A percentile compares a stretch with the other conserved stretches of the same genome.
phyloP scores from a whole-genome alignment of 2,888 invertebrate species.

The Dexiosoma caninum region DNA sequence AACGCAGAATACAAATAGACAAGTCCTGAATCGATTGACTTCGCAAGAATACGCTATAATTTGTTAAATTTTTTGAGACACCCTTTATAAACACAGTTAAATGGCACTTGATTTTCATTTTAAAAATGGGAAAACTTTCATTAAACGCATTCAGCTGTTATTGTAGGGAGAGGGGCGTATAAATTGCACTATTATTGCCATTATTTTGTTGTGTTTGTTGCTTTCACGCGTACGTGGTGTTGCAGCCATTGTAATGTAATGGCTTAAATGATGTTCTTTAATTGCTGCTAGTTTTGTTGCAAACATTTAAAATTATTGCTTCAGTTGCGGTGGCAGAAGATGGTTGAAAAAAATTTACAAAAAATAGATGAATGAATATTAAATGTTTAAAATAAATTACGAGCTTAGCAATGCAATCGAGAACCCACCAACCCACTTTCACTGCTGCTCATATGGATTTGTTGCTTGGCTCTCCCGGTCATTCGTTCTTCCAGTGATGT shows the following conservation, averaged over 20 bases:
- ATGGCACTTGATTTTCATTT: too few species aligned
- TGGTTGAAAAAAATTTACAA: slow-evolving; percentile 8
- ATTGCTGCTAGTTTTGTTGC: slow-evolving; percentile 42
- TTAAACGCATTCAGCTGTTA: too few species aligned
- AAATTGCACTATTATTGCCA: slow-evolving; percentile 13
- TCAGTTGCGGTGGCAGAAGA: background rate
- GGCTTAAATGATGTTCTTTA: slow-evolving; percentile 45
- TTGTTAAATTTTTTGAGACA: too few species aligned
- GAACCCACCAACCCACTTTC: background rate
- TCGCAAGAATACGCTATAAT: too few species aligned
- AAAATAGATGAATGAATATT: slow-evolving; percentile 41
- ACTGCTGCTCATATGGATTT: background rate
- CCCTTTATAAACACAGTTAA: too few species aligned
- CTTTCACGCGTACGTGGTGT: too few species aligned
- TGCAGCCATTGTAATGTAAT: slow-evolving; percentile 32
- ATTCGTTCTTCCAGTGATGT: background rate
- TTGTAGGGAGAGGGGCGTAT: too few species aligned
- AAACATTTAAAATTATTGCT: slow-evolving; percentile 31
- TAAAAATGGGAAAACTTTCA: too few species aligned
- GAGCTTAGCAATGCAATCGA: slow-evolving; percentile 27
- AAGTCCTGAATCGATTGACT: too few species aligned
- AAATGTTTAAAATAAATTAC: slow-evolving; percentile 47
- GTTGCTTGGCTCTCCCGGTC: too few species aligned
- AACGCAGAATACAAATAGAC: too few species aligned
- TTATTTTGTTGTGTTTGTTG: too few species aligned